A percentile compares a stretch with the other conserved stretches of the same genome.
These are phyloP conservation scores for Hemiprocne comata DNA, from an alignment of 2,113 vertebrate genomes.

Conservation along the genomic window DNA sequence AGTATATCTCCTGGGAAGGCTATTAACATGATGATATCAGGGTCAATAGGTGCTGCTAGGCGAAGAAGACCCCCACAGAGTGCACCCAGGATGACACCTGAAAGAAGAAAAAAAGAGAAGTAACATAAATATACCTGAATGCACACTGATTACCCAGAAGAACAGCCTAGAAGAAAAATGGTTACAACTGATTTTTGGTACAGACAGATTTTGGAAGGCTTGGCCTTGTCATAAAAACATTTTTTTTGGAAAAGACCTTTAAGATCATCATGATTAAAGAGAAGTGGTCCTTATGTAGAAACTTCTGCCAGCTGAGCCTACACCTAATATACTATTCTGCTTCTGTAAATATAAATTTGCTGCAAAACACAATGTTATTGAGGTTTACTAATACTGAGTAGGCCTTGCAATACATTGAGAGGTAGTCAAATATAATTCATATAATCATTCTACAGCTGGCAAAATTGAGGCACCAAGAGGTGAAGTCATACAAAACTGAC, in stretches of 20 bases:
- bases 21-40: constrained; percentile 95
- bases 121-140: not conserved
- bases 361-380: not conserved
- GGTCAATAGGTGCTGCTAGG: constrained; percentile 89
- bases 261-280: not conserved
- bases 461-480: not conserved
- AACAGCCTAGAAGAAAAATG: not conserved
- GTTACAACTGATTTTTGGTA: not conserved
- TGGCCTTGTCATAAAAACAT: not conserved
- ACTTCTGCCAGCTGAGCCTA: not conserved
- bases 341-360: not conserved
- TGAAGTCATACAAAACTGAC: not conserved
- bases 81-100: constrained; percentile 95
- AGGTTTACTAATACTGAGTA: not conserved
- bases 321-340: not conserved
- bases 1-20: constrained; percentile 97
- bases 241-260: too few relatives aligned
- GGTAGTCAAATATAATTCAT: not conserved
- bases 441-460: not conserved
- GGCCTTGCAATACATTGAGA: not conserved
- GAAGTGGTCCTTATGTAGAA: not conserved
- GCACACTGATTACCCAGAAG: not conserved
- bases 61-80: constrained; percentile 89
- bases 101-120: not conserved
- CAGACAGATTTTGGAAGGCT: not conserved